phyloP scores from a whole-genome alignment of 2,113 vertebrate genomes.

The Junco hyemalis region DNA sequence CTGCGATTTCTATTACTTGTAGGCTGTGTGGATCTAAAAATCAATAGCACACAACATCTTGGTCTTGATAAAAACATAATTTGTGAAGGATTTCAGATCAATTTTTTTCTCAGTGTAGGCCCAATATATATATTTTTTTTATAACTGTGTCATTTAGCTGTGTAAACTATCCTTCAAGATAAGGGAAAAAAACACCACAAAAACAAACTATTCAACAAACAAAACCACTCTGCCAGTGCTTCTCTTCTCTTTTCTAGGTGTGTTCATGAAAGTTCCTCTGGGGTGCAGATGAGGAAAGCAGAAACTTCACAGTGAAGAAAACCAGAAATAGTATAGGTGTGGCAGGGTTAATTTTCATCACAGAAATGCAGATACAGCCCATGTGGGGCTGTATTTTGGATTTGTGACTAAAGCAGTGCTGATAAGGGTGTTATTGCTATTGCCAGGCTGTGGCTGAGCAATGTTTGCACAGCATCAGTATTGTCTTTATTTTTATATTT shows the following conservation, averaged over 20 bases:
- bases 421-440: rapidly evolving
- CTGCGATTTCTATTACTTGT: slow-evolving; percentile 3
- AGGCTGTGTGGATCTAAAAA: slow-evolving; percentile 32
- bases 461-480: not conserved
- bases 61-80: slow-evolving; percentile 51
- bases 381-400: not conserved
- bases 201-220: not conserved
- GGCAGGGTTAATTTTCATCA: not conserved
- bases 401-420: not conserved
- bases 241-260: not conserved
- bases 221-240: not conserved
- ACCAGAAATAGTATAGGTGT: not conserved
- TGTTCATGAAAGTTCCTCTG: not conserved
- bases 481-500: not conserved
- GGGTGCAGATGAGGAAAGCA: not conserved
- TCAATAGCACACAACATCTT: slow-evolving; percentile 29
- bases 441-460: not conserved
- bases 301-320: not conserved
- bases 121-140: not conserved
- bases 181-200: not conserved
- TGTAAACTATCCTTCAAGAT: not conserved
- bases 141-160: not conserved
- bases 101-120: not conserved
- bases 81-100: slow-evolving; percentile 42
- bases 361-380: not conserved